These are phyloP conservation scores for Caenorhabditis sp. DNA, from an alignment of 2,888 invertebrate genomes.

Conservation along the genomic window DNA sequence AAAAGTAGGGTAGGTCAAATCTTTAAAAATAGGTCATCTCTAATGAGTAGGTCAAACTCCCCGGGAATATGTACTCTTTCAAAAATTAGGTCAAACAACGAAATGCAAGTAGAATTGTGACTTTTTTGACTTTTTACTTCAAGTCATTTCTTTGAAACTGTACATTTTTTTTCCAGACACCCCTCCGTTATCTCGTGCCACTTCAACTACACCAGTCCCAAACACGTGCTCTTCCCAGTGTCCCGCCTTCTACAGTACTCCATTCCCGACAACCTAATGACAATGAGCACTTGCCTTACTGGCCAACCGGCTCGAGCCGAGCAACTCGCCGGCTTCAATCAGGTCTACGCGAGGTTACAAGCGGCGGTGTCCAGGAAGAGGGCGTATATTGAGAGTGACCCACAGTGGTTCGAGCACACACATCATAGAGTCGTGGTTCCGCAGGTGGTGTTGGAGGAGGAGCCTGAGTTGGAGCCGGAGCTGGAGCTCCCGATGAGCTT, in stretches of 20 bases:
- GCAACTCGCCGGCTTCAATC: slow-evolving; percentile 72
- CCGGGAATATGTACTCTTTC: too few relatives aligned
- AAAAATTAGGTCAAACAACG: too few relatives aligned
- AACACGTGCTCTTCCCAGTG: slow-evolving; percentile 76
- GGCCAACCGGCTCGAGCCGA: slow-evolving; percentile 41
- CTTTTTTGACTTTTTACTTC: background rate
- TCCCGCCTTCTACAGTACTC: slow-evolving; percentile 79
- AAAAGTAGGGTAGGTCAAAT: too few relatives aligned
- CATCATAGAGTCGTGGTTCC: slow-evolving; percentile 47
- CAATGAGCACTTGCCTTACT: slow-evolving; percentile 66
- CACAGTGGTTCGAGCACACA: slow-evolving; percentile 71
- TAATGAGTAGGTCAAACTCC: too few relatives aligned
- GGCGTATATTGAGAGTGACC: slow-evolving; percentile 69
- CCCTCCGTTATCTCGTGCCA: slow-evolving; percentile 79
- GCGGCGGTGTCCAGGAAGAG: slow-evolving; percentile 73
- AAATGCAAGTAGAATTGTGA: background rate
- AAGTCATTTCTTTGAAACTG: too few relatives aligned
- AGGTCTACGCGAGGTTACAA: slow-evolving; percentile 68
- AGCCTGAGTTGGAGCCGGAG: background rate
- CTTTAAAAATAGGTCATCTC: too few relatives aligned
- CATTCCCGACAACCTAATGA: slow-evolving; percentile 78
- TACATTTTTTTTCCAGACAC: slow-evolving; percentile 70
- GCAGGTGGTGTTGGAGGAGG: background rate
- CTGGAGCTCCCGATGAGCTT: slow-evolving; percentile 9
- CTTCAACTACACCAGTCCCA: slow-evolving; percentile 78